Conservation (phyloP, 2,113 vertebrate genomes). For the Lagenorhynchus albirostris region DNA sequence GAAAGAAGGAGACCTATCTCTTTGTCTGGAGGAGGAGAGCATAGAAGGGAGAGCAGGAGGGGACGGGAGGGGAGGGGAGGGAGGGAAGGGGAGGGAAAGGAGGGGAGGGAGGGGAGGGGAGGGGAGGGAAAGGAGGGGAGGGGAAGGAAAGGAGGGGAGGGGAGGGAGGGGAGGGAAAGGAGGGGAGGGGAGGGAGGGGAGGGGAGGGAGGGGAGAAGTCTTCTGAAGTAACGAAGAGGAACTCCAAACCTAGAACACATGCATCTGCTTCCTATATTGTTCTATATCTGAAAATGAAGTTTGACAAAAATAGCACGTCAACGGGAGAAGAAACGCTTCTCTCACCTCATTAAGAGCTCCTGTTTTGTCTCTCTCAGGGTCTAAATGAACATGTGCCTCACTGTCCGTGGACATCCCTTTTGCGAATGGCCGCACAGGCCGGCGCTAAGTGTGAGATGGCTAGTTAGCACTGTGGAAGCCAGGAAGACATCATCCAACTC, state of each 20-base stretch:
- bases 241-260: neutral
- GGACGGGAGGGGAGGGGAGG: fast-evolving
- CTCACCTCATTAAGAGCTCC: neutral
- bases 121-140: fast-evolving
- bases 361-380: neutral
- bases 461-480: neutral
- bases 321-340: neutral
- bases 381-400: neutral
- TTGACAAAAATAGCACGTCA: neutral
- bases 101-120: fast-evolving
- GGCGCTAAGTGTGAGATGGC: neutral
- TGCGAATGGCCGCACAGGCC: neutral
- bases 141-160: too few species aligned
- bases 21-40: neutral
- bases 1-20: neutral
- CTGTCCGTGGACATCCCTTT: neutral
- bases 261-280: neutral
- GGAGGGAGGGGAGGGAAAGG: too few species aligned
- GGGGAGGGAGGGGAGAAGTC: neutral
- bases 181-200: fast-evolving
- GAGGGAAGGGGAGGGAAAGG: fast-evolving
- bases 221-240: neutral
- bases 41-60: too few species aligned
- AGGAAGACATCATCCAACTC: neutral
- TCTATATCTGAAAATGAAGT: slow-evolving; percentile 18